Evolutionary conservation across 2,888 invertebrate genomes (phyloP).

Genomic region (Oscheius sp.): DNA sequence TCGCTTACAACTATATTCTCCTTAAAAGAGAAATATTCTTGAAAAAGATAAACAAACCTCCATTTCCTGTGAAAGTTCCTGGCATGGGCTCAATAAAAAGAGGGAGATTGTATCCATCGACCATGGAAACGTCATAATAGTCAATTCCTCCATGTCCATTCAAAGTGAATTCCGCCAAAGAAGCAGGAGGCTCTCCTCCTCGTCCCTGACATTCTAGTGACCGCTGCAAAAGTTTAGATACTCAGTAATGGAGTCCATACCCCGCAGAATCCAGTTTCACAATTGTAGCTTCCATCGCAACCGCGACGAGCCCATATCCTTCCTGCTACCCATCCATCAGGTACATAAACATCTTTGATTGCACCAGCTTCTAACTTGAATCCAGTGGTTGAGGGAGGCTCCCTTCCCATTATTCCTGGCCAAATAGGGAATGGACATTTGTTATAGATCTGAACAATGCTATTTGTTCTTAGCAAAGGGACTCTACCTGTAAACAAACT

Average conservation of each 20-base stretch:
- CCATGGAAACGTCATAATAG: conserved; percentile 74
- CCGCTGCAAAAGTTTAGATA: neutral
- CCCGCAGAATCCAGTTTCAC: conserved; percentile 61
- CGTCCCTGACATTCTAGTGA: conserved; percentile 68
- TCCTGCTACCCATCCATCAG: conserved; percentile 57
- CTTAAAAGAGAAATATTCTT: neutral
- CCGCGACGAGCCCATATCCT: conserved; percentile 61
- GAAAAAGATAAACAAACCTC: neutral
- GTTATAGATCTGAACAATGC: conserved; percentile 35
- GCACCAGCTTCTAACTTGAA: conserved; percentile 48
- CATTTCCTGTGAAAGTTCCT: conserved; percentile 21
- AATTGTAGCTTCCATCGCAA: conserved; percentile 56
- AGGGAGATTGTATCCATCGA: conserved; percentile 74
- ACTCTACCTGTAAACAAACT: neutral
- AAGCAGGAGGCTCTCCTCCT: conserved; percentile 72
- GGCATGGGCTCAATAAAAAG: conserved; percentile 48
- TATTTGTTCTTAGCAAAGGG: neutral
- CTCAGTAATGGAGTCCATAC: conserved; percentile 41
- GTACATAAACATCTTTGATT: conserved; percentile 41
- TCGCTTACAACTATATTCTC: conserved; percentile 34
- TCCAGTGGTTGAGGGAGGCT: conserved; percentile 28
- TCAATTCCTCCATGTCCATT: conserved; percentile 66
- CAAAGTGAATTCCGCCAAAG: conserved; percentile 73
- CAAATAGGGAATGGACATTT: conserved; percentile 61
- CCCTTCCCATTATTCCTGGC: conserved; percentile 58